Conservation (phyloP, 1,140 invertebrate genomes). For the Hylyphantes graminicola region DNA sequence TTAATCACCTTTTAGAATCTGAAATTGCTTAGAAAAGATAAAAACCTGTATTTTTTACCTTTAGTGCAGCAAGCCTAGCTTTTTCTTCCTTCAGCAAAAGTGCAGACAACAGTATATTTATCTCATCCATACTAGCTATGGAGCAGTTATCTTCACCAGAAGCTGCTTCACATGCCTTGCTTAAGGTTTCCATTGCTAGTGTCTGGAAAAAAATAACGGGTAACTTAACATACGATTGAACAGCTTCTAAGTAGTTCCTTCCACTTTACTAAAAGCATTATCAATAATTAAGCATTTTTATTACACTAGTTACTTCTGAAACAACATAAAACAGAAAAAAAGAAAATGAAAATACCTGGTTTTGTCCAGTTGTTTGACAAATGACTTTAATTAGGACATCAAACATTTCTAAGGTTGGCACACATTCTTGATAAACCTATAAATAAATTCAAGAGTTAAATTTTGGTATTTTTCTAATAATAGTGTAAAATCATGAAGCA, state of each 20-base stretch:
- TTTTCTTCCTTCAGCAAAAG: conserved; percentile 33
- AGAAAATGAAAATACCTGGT: conserved; percentile 39
- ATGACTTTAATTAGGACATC: conserved; percentile 83
- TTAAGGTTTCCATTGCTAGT: conserved; percentile 34
- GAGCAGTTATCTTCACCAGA: conserved; percentile 35
- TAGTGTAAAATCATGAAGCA: too few species aligned
- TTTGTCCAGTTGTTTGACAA: conserved; percentile 69
- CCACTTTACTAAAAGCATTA: background rate
- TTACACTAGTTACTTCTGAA: background rate
- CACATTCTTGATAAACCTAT: conserved; percentile 75
- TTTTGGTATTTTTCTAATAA: background rate
- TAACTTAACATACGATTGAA: background rate
- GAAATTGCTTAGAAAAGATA: too few species aligned
- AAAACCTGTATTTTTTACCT: background rate
- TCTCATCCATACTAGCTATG: conserved; percentile 42
- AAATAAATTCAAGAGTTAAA: conserved; percentile 7
- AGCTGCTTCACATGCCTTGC: conserved; percentile 41
- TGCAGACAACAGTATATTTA: conserved; percentile 29
- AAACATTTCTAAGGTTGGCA: conserved; percentile 86
- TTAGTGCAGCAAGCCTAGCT: conserved; percentile 27
- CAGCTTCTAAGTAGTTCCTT: background rate
- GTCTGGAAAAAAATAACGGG: conserved; percentile 15
- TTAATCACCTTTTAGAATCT: too few species aligned
- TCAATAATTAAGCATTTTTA: background rate
- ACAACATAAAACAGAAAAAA: background rate